Evolutionary conservation across 92 coral and sea anemone species (phyloP).

Genomic region (Diadumene lineata): DNA sequence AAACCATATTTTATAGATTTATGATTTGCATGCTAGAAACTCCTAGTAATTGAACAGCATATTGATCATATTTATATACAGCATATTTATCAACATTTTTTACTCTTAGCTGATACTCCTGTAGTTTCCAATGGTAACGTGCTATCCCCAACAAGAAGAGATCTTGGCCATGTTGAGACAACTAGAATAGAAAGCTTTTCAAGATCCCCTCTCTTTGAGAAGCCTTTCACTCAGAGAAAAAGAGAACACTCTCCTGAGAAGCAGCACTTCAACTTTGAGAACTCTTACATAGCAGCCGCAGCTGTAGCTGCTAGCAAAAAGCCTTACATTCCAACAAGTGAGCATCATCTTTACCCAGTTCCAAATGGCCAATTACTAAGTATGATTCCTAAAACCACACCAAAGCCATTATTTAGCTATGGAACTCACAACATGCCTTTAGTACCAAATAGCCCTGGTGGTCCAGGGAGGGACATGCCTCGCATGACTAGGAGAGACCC

Average conservation of each 20-base stretch:
- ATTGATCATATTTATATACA: too few species aligned
- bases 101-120: not conserved
- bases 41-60: too few species aligned
- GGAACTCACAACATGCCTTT: not conserved
- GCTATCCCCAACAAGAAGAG: slow-evolving; percentile 1
- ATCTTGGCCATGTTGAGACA: not conserved
- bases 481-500: slow-evolving; percentile 29
- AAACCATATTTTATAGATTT: too few species aligned
- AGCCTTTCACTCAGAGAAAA: slow-evolving; percentile 11
- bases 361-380: not conserved
- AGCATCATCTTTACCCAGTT: not conserved
- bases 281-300: not conserved
- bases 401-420: not conserved
- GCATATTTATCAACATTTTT: too few species aligned
- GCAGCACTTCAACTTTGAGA: slow-evolving; percentile 24
- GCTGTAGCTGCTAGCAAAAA: slow-evolving; percentile 39
- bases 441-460: slow-evolving; percentile 1
- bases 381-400: not conserved
- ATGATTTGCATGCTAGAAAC: too few species aligned
- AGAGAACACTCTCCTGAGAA: slow-evolving; percentile 37
- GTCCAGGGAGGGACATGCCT: not conserved
- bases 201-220: slow-evolving; percentile 7
- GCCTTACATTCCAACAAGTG: not conserved
- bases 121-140: not conserved
- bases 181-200: not conserved